Conservation (phyloP, 2,888 invertebrate species). For the Phymatocera aterrima region DNA sequence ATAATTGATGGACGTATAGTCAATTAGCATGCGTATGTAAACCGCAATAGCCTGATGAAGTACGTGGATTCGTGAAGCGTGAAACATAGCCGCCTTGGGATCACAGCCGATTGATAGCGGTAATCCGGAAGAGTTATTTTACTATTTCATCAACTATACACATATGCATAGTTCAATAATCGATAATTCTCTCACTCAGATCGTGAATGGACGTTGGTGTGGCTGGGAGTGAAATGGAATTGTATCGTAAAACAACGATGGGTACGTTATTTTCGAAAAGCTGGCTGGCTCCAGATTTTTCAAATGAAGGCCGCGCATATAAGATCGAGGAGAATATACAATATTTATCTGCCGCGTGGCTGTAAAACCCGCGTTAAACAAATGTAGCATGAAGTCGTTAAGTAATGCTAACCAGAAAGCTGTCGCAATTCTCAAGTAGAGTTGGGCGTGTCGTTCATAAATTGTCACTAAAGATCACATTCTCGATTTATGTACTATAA, state of each 20-base stretch:
- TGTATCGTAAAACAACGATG: too few relatives aligned
- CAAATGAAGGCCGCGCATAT: not conserved
- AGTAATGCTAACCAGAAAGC: conserved; percentile 17
- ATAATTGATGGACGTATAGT: too few relatives aligned
- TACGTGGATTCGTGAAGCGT: too few relatives aligned
- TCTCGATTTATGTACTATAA: not conserved
- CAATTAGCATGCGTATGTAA: too few relatives aligned
- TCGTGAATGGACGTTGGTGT: too few relatives aligned
- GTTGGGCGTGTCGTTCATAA: not conserved
- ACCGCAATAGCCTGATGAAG: too few relatives aligned
- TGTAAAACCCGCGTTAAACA: not conserved
- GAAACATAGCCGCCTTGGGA: too few relatives aligned
- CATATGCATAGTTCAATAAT: too few relatives aligned
- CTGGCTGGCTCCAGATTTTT: not conserved
- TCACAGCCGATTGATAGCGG: too few relatives aligned
- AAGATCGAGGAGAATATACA: conserved; percentile 1
- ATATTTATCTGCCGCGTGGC: not conserved
- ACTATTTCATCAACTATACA: not conserved
- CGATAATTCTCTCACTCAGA: too few relatives aligned
- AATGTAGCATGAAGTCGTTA: conserved; percentile 27
- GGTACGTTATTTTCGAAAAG: not conserved
- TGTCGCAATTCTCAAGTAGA: conserved; percentile 3
- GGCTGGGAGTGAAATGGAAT: too few relatives aligned
- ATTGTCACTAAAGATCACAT: not conserved
- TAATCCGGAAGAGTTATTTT: not conserved